Conservation (phyloP, 1,140 invertebrate genomes). For the Bacillus rossius region DNA sequence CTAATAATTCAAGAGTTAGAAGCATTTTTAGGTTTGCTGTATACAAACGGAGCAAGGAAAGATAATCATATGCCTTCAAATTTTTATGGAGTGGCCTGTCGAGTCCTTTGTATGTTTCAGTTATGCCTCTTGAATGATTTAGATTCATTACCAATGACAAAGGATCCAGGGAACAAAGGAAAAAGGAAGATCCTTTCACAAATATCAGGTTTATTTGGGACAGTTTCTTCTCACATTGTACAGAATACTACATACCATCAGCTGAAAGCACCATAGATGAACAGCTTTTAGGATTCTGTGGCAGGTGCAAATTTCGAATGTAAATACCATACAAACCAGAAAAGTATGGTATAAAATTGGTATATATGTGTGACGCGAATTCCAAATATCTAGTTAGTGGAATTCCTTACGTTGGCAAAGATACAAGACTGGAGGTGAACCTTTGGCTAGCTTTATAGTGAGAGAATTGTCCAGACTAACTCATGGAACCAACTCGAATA, state of each 20-base stretch:
- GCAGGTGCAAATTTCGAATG: conserved; percentile 31
- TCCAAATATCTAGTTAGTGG: conserved; percentile 25
- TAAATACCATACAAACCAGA: conserved; percentile 35
- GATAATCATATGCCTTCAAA: too few species aligned
- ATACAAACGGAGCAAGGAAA: neutral
- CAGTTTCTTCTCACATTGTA: conserved; percentile 13
- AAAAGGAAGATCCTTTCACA: neutral
- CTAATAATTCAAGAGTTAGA: too few species aligned
- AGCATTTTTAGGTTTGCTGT: conserved; percentile 1
- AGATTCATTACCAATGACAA: too few species aligned
- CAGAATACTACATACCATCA: conserved; percentile 13
- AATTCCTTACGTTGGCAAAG: conserved; percentile 25
- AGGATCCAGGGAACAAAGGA: neutral
- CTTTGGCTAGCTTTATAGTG: too few species aligned
- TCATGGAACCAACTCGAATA: too few species aligned
- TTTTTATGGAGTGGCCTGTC: too few species aligned
- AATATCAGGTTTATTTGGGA: too few species aligned
- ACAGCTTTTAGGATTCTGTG: conserved; percentile 32
- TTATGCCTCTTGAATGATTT: too few species aligned
- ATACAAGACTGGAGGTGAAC: neutral
- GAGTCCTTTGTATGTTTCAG: too few species aligned
- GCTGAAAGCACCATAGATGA: conserved; percentile 34
- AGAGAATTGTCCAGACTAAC: too few species aligned
- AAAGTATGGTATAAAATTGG: conserved; percentile 28
- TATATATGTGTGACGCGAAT: conserved; percentile 21